Percentiles rank a stretch among this genome's conserved stretches.
These are phyloP conservation scores for Pagrus major DNA, from an alignment of 2,113 vertebrate genomes.

Conservation along the genomic window DNA sequence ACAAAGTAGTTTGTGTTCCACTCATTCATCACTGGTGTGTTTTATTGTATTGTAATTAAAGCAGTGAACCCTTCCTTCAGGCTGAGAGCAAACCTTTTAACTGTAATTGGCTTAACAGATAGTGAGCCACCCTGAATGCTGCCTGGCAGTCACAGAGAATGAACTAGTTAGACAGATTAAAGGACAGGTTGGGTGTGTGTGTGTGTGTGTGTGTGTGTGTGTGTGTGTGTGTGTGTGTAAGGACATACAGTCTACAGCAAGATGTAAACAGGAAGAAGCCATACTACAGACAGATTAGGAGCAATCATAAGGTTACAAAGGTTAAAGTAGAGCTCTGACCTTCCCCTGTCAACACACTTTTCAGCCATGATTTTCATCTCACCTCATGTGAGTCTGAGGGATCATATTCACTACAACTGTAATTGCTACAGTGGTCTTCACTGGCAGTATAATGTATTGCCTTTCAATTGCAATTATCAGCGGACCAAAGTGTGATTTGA, in stretches of 20 bases:
- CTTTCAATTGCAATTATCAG: not conserved
- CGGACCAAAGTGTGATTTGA: not conserved
- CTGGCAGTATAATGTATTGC: not conserved
- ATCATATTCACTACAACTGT: not conserved
- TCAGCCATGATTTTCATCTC: not conserved
- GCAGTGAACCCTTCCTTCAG: not conserved
- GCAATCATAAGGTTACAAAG: not conserved
- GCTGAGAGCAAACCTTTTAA: not conserved
- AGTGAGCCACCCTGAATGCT: not conserved
- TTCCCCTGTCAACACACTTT: not conserved
- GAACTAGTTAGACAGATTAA: not conserved
- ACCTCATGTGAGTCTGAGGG: not conserved
- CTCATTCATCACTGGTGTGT: no score
- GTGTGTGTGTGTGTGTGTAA: not conserved
- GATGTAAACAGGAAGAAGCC: not conserved
- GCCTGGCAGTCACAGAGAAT: not conserved
- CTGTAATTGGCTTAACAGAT: constrained; percentile 1
- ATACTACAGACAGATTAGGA: not conserved
- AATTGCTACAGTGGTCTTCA: not conserved
- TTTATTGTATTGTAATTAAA: not conserved
- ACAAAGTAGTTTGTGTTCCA: no score
- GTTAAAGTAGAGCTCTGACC: not conserved
- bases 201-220: not conserved
- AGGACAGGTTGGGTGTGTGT: not conserved
- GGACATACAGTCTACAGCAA: not conserved